These are phyloP conservation scores for Blastobasis lacticolella DNA, from an alignment of 2,888 invertebrate genomes.

Conservation along the genomic window DNA sequence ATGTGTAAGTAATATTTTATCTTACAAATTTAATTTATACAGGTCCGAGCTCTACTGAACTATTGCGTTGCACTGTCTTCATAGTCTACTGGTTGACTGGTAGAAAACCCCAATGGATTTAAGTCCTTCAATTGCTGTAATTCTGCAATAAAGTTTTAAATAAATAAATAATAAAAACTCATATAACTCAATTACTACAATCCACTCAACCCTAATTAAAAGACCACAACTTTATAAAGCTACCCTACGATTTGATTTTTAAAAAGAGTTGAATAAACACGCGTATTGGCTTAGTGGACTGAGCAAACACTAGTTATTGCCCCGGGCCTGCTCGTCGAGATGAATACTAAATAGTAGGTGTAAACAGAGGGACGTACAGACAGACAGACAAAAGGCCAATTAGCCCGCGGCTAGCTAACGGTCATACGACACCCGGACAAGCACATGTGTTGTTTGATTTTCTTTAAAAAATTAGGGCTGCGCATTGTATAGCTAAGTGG, in stretches of 20 bases:
- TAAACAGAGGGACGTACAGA: slow-evolving; percentile 30
- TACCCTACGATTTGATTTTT: slow-evolving; percentile 29
- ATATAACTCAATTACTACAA: too few relatives aligned
- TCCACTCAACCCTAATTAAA: too few relatives aligned
- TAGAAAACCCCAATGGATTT: too few relatives aligned
- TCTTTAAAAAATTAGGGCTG: not conserved
- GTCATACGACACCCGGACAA: slow-evolving; percentile 21
- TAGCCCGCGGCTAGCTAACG: slow-evolving; percentile 48
- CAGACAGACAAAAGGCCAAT: slow-evolving; percentile 45
- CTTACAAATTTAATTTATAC: too few relatives aligned
- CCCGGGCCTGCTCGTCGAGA: slow-evolving; percentile 28
- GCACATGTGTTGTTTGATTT: slow-evolving; percentile 28
- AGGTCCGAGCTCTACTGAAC: too few relatives aligned
- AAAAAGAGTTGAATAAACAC: slow-evolving; percentile 47
- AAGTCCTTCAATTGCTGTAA: slow-evolving; percentile 13
- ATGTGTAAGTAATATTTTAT: too few relatives aligned
- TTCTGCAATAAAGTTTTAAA: slow-evolving; percentile 26
- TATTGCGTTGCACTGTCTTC: too few relatives aligned
- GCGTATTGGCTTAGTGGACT: slow-evolving; percentile 51
- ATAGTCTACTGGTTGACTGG: too few relatives aligned
- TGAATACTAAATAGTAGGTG: slow-evolving; percentile 44
- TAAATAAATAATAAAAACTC: too few relatives aligned
- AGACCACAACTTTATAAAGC: too few relatives aligned
- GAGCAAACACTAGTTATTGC: slow-evolving; percentile 37
- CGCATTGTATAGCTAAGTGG: not conserved